phyloP scores from a whole-genome alignment of 2,888 invertebrate genomes.

The Drosophila pullipes region DNA sequence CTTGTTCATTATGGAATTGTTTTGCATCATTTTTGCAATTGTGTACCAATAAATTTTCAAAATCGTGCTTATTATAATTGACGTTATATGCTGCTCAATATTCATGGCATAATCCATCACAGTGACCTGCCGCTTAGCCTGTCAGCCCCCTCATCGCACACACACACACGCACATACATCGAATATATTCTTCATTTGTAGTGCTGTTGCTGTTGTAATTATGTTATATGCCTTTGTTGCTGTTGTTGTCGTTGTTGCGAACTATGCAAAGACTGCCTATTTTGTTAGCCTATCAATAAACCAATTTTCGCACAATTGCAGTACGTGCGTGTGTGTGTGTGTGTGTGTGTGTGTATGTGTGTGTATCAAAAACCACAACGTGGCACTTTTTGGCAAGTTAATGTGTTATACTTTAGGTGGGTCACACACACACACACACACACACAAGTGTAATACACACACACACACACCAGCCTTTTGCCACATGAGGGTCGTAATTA shows the following conservation, averaged over 20 bases:
- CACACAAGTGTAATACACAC: conserved; percentile 12
- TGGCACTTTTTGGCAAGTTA: conserved; percentile 74
- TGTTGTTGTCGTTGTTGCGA: conserved; percentile 21
- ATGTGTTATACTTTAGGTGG: conserved; percentile 67
- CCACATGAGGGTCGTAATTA: conserved; percentile 57
- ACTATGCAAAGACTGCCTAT: conserved; percentile 31
- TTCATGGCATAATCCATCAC: background rate
- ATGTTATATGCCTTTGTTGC: conserved; percentile 28
- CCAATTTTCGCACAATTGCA: conserved; percentile 71
- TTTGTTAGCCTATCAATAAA: conserved; percentile 67
- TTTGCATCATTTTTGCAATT: background rate
- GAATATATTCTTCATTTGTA: background rate
- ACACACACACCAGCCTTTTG: conserved; percentile 4
- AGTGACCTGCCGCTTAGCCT: background rate
- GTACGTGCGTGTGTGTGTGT: conserved; percentile 6
- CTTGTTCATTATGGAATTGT: background rate
- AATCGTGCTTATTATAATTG: conserved; percentile 7
- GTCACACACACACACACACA: conserved; percentile 25
- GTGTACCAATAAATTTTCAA: conserved; percentile 30
- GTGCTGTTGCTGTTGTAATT: conserved; percentile 33
- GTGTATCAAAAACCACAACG: conserved; percentile 67
- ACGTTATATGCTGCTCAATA: conserved; percentile 9
- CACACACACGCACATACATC: background rate
- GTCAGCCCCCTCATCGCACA: background rate
- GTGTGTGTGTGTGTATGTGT: conserved; percentile 33